phyloP scores from a whole-genome alignment of 1,140 invertebrate species.

The Pogonognathellus flavescens region DNA sequence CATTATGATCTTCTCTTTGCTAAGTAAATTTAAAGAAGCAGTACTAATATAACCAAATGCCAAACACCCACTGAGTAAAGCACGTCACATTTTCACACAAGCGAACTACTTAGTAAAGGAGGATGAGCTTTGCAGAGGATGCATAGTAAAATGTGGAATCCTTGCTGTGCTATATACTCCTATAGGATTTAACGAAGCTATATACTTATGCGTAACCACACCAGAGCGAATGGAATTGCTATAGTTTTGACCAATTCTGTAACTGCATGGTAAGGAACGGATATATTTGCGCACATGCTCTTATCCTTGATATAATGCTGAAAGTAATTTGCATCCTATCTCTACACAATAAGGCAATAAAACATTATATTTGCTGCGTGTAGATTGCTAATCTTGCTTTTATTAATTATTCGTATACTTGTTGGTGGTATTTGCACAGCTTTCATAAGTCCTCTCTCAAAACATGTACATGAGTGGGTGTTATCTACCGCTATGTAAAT shows the following conservation, averaged over 20 bases:
- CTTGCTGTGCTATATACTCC: too few species aligned
- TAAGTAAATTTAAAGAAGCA: too few species aligned
- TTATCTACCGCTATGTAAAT: too few species aligned
- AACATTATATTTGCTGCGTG: slow-evolving; percentile 28
- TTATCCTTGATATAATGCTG: background rate
- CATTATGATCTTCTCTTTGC: too few species aligned
- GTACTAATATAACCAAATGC: too few species aligned
- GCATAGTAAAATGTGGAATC: too few species aligned
- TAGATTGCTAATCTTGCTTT: slow-evolving; percentile 37
- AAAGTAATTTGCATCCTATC: slow-evolving; percentile 7
- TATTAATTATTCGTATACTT: slow-evolving; percentile 35
- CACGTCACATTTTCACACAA: too few species aligned
- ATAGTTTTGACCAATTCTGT: too few species aligned
- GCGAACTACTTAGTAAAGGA: too few species aligned
- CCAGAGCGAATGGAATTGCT: too few species aligned
- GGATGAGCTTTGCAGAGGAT: too few species aligned
- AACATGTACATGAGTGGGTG: background rate
- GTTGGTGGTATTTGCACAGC: slow-evolving; percentile 4
- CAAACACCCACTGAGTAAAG: too few species aligned
- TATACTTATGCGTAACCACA: background rate
- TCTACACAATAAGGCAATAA: slow-evolving; percentile 26
- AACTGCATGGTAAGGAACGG: background rate
- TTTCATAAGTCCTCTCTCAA: slow-evolving; percentile 4
- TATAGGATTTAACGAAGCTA: background rate
- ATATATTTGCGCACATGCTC: slow-evolving; percentile 46